Conservation (phyloP, 2,113 vertebrate genomes). For the Manacus vitellinus region DNA sequence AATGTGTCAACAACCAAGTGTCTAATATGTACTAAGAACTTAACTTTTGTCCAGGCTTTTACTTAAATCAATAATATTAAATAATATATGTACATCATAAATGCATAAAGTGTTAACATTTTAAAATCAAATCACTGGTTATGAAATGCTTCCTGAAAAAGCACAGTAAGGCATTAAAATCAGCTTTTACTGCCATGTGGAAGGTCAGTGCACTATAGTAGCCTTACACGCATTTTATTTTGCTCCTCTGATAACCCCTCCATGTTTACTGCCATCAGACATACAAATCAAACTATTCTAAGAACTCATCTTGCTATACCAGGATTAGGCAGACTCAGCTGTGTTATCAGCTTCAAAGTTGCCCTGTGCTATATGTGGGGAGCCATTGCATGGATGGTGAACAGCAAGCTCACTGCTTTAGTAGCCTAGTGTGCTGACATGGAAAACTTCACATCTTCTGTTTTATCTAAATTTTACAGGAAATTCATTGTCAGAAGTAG, state of each 20-base stretch:
- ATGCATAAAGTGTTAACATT: background rate
- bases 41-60: background rate
- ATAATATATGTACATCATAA: background rate
- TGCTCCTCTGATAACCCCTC: background rate
- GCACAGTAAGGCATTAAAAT: background rate
- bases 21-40: background rate
- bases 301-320: background rate
- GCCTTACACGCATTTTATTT: background rate
- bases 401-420: background rate
- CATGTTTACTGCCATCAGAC: background rate
- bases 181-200: background rate
- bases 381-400: background rate
- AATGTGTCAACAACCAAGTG: background rate
- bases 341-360: background rate
- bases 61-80: background rate
- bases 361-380: fast-evolving
- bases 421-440: background rate
- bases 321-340: background rate
- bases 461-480: background rate
- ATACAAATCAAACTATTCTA: background rate
- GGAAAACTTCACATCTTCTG: background rate
- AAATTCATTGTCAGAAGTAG: background rate
- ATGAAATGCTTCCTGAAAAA: background rate
- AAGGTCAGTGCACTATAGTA: background rate
- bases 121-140: background rate